A percentile compares a stretch with the other conserved stretches of the same genome.
Evolutionary conservation across 2,888 invertebrate genomes (phyloP).

Genomic region (Drosophila subsilvestris): DNA sequence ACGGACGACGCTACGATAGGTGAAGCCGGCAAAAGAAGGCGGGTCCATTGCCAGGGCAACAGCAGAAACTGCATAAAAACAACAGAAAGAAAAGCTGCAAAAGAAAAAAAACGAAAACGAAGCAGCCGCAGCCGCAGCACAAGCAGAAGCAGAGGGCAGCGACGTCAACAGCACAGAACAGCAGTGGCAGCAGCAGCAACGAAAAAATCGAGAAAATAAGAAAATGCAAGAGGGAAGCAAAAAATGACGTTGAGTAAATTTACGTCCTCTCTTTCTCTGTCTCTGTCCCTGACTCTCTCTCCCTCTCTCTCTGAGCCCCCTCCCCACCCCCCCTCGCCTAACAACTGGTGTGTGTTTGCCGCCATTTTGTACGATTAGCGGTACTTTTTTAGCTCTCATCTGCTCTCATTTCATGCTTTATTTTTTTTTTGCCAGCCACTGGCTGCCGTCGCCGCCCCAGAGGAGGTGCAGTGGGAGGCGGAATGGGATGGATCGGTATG

Average conservation of each 20-base stretch:
- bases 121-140: slow-evolving; percentile 49
- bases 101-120: slow-evolving; percentile 31
- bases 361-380: slow-evolving; percentile 77
- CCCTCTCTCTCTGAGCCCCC: slow-evolving; percentile 1
- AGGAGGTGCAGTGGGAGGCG: slow-evolving; percentile 14
- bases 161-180: slow-evolving; percentile 39
- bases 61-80: slow-evolving; percentile 67
- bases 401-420: slow-evolving; percentile 28
- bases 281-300: slow-evolving; percentile 17
- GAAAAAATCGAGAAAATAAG: slow-evolving; percentile 11
- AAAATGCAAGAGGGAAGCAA: slow-evolving; percentile 21
- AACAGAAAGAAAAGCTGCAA: slow-evolving; percentile 19
- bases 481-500: slow-evolving; percentile 1
- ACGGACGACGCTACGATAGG: slow-evolving; percentile 75
- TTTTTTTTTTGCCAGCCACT: slow-evolving; percentile 21
- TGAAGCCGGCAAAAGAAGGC: slow-evolving; percentile 79
- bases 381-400: slow-evolving; percentile 31
- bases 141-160: slow-evolving; percentile 1
- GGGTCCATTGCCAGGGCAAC: slow-evolving; percentile 82
- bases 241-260: slow-evolving; percentile 65
- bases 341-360: slow-evolving; percentile 49
- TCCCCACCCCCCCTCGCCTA: background rate
- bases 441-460: slow-evolving; percentile 46
- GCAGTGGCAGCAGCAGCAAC: slow-evolving; percentile 38
- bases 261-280: slow-evolving; percentile 21